Evolutionary conservation across 2,888 invertebrate species (phyloP), one percentile per base, ranked within the genome.

Genomic region (Notodonta dromedarius): DNA sequence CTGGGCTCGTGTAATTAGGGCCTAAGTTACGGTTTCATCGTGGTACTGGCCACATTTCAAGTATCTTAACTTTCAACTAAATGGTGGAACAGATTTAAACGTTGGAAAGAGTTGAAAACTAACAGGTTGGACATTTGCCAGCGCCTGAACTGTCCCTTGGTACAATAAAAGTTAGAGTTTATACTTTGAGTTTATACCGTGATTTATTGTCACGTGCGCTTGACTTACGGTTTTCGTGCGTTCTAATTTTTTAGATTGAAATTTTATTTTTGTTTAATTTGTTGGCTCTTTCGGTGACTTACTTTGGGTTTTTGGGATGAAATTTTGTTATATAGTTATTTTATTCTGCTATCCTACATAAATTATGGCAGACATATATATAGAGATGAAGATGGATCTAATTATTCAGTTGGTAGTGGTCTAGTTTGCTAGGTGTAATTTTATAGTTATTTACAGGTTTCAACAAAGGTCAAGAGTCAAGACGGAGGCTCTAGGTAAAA

Each of bases 1-100:
- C 40, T 14, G 11, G 12, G 56, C 1, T 3, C 56, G 56, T 24
- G 44, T 56, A 56, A 44, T 24, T 8, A 56, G 16, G 55, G 11
- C 24, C 13, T 11, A 14, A 44, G 16, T 16, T 44, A 16, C 9
- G 55, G 55, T 40, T 39, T 39, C 11, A 40, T 56, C 12, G 56
- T 12, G 8, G 40, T 14, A 40, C 55, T 13, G 54, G 62, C 59
- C 63, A 70, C 60, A 59, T 63, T 70, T 64, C 60, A 64, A 66
- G 63, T 58, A 60, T 65, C 67, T 69, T 69, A 67, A 73, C 48
- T 66, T 67, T 55, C 14, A 56, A 52, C 16, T 48, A 57, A 64
- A 65, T 61, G 50, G 66, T 64, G 65, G 71, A 76, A 67, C 63
- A 66, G 72, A 73, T 77, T 80, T 75, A 75, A 77, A 76, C 73